Evolutionary conservation across 2,797 vertebrate genomes (phyloP).

Genomic region (Acrossocheilus wenchowensis): DNA sequence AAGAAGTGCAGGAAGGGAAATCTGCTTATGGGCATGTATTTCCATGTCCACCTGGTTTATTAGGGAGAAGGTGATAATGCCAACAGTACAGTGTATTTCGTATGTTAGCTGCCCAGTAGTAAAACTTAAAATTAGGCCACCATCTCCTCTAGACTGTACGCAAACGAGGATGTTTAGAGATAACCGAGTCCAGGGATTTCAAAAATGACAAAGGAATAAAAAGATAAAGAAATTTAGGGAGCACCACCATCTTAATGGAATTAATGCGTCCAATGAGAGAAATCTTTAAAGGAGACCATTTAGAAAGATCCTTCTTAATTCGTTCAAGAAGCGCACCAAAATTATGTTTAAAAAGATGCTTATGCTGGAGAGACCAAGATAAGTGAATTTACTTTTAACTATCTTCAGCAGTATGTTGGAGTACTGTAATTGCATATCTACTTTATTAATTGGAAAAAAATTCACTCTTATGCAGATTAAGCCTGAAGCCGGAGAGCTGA

Average conservation of each 20-base stretch:
- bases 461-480: background rate
- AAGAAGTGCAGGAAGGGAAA: background rate
- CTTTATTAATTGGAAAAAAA: background rate
- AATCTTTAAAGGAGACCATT: background rate
- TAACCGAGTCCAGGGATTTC: background rate
- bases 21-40: background rate
- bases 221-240: background rate
- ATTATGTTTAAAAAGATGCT: background rate
- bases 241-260: background rate
- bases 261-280: background rate
- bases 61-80: background rate
- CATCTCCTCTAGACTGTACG: background rate
- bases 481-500: background rate
- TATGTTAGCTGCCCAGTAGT: background rate
- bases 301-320: background rate
- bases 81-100: background rate
- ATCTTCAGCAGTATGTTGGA: background rate
- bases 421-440: background rate
- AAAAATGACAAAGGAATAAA: background rate
- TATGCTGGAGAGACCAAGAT: background rate
- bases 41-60: constrained; percentile 1
- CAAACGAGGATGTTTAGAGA: background rate
- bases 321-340: background rate
- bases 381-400: background rate
- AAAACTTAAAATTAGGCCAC: background rate